phyloP scores from a whole-genome alignment of 2,113 vertebrate genomes.

The Bettongia penicillata region DNA sequence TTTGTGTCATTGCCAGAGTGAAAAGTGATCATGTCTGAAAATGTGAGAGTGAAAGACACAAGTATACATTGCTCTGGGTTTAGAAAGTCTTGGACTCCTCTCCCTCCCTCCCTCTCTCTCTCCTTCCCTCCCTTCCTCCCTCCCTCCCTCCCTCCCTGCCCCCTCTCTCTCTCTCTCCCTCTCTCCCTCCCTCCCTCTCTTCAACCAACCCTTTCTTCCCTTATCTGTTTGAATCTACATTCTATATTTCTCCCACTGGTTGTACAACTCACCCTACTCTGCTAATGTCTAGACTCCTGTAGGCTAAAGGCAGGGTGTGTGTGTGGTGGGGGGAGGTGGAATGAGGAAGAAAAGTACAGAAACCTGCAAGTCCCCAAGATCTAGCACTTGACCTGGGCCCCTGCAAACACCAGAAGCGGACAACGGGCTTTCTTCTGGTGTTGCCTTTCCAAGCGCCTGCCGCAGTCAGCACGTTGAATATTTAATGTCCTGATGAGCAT shows the following conservation, averaged over 20 bases:
- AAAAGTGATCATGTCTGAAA: neutral
- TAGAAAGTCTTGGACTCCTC: neutral
- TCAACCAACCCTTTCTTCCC: too few species aligned
- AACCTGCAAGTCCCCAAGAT: slow-evolving; percentile 11
- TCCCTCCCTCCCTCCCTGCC: neutral
- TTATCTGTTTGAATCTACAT: neutral
- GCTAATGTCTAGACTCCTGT: slow-evolving; percentile 21
- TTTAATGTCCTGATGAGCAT: slow-evolving; percentile 98
- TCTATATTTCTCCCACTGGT: slow-evolving; percentile 44
- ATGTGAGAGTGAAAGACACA: neutral
- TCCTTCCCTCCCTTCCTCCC: neutral
- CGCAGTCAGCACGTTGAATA: slow-evolving; percentile 99
- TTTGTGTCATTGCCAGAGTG: neutral
- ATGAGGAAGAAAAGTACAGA: neutral
- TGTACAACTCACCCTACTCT: slow-evolving; percentile 43
- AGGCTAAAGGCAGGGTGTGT: neutral
- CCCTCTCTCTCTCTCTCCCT: neutral
- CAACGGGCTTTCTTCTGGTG: slow-evolving; percentile 84
- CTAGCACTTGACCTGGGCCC: slow-evolving; percentile 53
- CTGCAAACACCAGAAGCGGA: slow-evolving; percentile 64
- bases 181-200: neutral
- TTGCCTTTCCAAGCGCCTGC: slow-evolving; percentile 92
- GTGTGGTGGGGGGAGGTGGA: too few species aligned
- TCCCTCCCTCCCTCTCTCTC: neutral
- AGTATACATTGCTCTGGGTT: neutral